A percentile compares a stretch with the other conserved stretches of the same genome.
These are phyloP conservation scores for Daboia siamensis DNA, from an alignment of 2,113 vertebrate species.

Conservation along the genomic window DNA sequence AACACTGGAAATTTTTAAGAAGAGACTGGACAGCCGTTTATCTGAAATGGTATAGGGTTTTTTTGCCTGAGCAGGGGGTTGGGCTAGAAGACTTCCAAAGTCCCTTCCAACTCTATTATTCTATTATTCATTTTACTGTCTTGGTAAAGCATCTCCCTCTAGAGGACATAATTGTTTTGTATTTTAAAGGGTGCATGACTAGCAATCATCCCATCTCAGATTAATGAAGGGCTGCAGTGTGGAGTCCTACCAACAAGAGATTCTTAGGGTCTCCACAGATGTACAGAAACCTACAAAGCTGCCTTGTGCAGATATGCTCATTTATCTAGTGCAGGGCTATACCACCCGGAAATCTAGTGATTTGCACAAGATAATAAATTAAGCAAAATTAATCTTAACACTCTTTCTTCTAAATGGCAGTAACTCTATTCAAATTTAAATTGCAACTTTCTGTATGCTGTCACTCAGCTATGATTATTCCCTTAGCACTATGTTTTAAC, in stretches of 20 bases:
- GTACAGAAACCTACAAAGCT: neutral
- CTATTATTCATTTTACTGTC: neutral
- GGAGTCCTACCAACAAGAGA: neutral
- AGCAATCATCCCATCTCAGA: neutral
- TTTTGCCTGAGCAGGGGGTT: no score
- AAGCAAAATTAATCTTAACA: neutral
- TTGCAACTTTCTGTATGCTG: neutral
- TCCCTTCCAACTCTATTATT: no score
- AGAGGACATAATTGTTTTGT: neutral
- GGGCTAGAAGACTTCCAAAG: no score
- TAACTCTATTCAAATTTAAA: neutral
- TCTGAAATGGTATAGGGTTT: no score
- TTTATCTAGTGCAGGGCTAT: neutral
- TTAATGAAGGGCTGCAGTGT: neutral
- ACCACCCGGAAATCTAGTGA: neutral
- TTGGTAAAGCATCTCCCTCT: neutral
- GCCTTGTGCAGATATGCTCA: neutral
- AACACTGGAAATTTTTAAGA: no score
- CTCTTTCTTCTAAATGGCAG: neutral
- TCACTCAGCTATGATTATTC: neutral
- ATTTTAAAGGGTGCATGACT: neutral
- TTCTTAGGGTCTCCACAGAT: neutral
- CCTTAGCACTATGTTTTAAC: neutral
- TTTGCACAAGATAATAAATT: neutral
- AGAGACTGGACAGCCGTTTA: no score